Percentiles rank a stretch among this genome's conserved stretches.
phyloP scores from a whole-genome alignment of 2,888 invertebrate genomes.

The Myathropa florea region DNA sequence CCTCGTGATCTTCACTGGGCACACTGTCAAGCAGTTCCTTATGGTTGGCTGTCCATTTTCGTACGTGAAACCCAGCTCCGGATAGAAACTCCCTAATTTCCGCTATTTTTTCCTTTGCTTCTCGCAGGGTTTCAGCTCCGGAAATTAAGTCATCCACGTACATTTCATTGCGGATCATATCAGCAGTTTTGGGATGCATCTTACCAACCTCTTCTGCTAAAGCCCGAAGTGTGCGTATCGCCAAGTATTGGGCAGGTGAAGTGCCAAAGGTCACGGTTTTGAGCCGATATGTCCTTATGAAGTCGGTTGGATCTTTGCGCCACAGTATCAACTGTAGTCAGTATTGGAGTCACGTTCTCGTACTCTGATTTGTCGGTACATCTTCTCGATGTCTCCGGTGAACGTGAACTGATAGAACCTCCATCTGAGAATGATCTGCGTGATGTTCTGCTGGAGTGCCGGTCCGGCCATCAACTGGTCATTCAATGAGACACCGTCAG shows the following conservation, averaged over 20 bases:
- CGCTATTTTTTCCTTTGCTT: not conserved
- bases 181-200: not conserved
- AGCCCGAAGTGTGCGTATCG: not conserved
- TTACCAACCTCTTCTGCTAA: not conserved
- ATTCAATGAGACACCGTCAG: constrained; percentile 68
- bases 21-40: too few species aligned
- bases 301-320: constrained; percentile 2
- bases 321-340: not conserved
- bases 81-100: not conserved
- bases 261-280: not conserved
- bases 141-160: constrained; percentile 7
- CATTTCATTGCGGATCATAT: not conserved
- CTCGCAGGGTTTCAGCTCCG: not conserved
- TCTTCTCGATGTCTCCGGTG: constrained; percentile 65
- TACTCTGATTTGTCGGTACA: not conserved
- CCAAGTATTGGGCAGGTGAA: constrained; percentile 13
- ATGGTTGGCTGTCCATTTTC: too few species aligned
- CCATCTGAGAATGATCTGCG: constrained; percentile 1
- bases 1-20: too few species aligned
- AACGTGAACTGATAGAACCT: constrained; percentile 59
- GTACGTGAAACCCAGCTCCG: not conserved
- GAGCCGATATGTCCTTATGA: constrained; percentile 3
- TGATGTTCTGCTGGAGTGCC: not conserved
- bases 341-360: not conserved
- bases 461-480: too few species aligned